Percentiles rank a stretch among this genome's conserved stretches.
Conservation (phyloP, 2,888 invertebrate genomes). For the Mythimna lalbum region DNA sequence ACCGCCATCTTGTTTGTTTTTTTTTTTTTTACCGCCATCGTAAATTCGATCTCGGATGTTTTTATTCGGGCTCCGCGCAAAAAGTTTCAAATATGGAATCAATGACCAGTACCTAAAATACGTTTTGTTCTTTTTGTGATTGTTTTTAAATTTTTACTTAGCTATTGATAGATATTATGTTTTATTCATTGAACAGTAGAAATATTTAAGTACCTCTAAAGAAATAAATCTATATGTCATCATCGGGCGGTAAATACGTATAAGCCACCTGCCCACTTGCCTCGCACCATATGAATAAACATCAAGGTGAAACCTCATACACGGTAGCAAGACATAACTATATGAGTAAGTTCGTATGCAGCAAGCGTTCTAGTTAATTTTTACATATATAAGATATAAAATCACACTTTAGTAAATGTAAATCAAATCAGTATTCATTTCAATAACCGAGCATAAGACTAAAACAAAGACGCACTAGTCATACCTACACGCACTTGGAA, state of each 20-base stretch:
- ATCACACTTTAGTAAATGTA: conserved; percentile 9
- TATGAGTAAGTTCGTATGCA: conserved; percentile 66
- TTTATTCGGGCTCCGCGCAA: conserved; percentile 25
- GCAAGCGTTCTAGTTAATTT: conserved; percentile 66
- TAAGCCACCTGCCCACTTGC: conserved; percentile 73
- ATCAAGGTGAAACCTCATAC: conserved; percentile 85
- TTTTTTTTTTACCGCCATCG: conserved; percentile 18
- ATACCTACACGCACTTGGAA: conserved; percentile 75
- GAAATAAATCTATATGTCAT: conserved; percentile 37
- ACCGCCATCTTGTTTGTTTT: conserved; percentile 36
- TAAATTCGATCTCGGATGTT: conserved; percentile 11
- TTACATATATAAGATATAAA: conserved; percentile 16
- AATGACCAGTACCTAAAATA: conserved; percentile 6
- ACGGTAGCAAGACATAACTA: conserved; percentile 65
- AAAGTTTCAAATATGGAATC: conserved; percentile 37
- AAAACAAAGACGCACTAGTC: conserved; percentile 77
- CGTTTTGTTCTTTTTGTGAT: conserved; percentile 2
- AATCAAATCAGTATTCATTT: conserved; percentile 23
- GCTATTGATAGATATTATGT: conserved; percentile 1
- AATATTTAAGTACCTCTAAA: neutral
- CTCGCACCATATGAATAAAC: conserved; percentile 86
- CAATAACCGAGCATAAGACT: conserved; percentile 24
- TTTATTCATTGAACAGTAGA: neutral
- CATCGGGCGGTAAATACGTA: conserved; percentile 41
- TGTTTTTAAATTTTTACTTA: conserved; percentile 1